Conservation (phyloP, 2,113 vertebrate species). For the Hirundichthys speculiger region DNA sequence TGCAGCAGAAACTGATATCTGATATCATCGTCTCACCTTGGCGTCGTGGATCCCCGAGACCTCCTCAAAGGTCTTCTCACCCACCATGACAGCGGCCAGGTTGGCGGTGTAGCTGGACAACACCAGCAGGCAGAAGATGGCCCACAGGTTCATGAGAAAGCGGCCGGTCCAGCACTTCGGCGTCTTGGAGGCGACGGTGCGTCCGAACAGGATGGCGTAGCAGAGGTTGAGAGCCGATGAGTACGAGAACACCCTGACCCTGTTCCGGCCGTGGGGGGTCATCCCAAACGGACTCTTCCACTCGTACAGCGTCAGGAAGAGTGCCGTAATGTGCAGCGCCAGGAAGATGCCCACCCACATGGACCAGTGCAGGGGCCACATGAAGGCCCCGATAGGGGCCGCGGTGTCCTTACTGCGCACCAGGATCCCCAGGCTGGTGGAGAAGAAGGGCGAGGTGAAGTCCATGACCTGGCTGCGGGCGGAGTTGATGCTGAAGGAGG, state of each 20-base stretch:
- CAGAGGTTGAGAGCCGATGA: slow-evolving; percentile 94
- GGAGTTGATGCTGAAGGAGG: slow-evolving; percentile 93
- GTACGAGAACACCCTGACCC: slow-evolving; percentile 90
- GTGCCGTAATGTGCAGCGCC: slow-evolving; percentile 87
- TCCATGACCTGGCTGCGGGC: slow-evolving; percentile 90
- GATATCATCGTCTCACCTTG: slow-evolving; percentile 81
- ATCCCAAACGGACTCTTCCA: slow-evolving; percentile 96
- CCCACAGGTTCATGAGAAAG: slow-evolving; percentile 96
- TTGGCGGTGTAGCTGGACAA: slow-evolving; percentile 96
- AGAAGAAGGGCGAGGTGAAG: slow-evolving; percentile 95
- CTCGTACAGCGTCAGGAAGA: slow-evolving; percentile 93
- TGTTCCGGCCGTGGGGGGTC: slow-evolving; percentile 91
- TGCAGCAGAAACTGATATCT: not conserved
- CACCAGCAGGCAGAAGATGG: slow-evolving; percentile 94
- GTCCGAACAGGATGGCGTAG: slow-evolving; percentile 93
- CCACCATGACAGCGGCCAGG: slow-evolving; percentile 93
- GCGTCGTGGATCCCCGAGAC: slow-evolving; percentile 91
- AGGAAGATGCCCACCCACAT: slow-evolving; percentile 95
- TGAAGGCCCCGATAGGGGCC: slow-evolving; percentile 90
- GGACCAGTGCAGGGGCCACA: slow-evolving; percentile 96
- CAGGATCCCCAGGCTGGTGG: slow-evolving; percentile 92
- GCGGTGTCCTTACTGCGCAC: slow-evolving; percentile 90
- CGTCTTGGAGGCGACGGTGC: slow-evolving; percentile 91
- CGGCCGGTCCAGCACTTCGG: slow-evolving; percentile 93
- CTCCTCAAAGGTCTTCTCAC: slow-evolving; percentile 92